Evolutionary conservation across 1,140 invertebrate genomes (phyloP), one percentile per base, ranked within the genome.

Genomic region (Penaeus japonicus): DNA sequence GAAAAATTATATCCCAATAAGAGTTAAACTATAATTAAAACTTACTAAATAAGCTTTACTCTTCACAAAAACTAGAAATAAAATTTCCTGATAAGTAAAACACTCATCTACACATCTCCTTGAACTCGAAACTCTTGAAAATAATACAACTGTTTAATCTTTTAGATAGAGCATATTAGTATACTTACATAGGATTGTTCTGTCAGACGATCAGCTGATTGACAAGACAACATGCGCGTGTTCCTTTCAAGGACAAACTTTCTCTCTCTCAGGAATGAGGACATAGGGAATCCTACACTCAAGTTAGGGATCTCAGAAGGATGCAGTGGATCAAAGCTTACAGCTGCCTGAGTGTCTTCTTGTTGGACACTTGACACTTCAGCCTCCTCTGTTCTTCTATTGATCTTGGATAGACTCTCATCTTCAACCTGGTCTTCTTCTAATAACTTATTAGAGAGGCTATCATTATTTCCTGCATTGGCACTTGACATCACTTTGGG

Each of bases 161-260:
- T n/a, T n/a, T n/a, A n/a, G n/a, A n/a, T n/a, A n/a, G n/a, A n/a
- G n/a, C 39, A 47, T 47, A 4, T 47, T 12, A 47, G 39, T 47
- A 47, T 47, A 78, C 84, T 85, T 47, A 85, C 84, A 35, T 57
- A 35, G 17, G 77, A 57, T n/a, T 32, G 39, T 22, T 57, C 53
- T n/a, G 70, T 78, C 22, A 85, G 47, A 4, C 84, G 47, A 27
- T 81, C 79, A 22, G 85, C 57, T 47, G 96, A 95, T 91, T 97
- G 96, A 15, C 96, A 95, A 10, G 96, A 96, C 59, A 97, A 92
- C 96, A 97, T 97, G 89, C 96, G 94, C 7, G 96, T 95, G 92
- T 96, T 97, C 87, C 96, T 94, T 0, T 96, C 95, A n/a, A 97
- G 92, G 20, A 91, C 91, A 90, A 94, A 94, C 75, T 92, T 85